These are phyloP conservation scores for Meda fulgida DNA, from an alignment of 2,797 vertebrate species.

Conservation along the genomic window DNA sequence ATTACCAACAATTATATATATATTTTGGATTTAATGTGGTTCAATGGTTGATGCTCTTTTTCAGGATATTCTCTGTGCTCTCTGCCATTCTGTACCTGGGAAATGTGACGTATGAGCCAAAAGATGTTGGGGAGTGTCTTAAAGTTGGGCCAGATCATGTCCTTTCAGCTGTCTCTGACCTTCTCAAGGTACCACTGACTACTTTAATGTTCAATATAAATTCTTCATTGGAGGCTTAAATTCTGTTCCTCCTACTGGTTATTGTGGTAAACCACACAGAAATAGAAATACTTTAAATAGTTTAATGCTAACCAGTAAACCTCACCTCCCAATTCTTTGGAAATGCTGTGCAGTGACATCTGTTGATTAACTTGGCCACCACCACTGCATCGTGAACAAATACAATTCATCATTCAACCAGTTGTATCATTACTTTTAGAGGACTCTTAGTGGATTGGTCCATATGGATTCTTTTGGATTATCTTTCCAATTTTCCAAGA, in stretches of 20 bases:
- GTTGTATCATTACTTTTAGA: not conserved
- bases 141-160: conserved; percentile 87
- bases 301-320: not conserved
- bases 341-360: not conserved
- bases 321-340: not conserved
- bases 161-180: conserved; percentile 85
- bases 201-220: not conserved
- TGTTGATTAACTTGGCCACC: not conserved
- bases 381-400: not conserved
- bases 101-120: conserved; percentile 84
- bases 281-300: not conserved
- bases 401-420: not conserved
- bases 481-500: not conserved
- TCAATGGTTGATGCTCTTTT: not conserved
- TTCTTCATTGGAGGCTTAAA: not conserved
- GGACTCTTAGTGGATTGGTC: no score
- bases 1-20: not conserved
- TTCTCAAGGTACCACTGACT: conserved; percentile 82
- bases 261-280: not conserved
- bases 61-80: conserved; percentile 90
- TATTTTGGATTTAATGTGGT: not conserved
- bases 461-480: not conserved
- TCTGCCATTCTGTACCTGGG: conserved; percentile 94
- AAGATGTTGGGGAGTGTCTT: conserved; percentile 81
- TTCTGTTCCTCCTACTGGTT: not conserved